These are phyloP conservation scores for Hydrocynus forskahlii DNA, from an alignment of 2,797 vertebrate species.

Conservation along the genomic window DNA sequence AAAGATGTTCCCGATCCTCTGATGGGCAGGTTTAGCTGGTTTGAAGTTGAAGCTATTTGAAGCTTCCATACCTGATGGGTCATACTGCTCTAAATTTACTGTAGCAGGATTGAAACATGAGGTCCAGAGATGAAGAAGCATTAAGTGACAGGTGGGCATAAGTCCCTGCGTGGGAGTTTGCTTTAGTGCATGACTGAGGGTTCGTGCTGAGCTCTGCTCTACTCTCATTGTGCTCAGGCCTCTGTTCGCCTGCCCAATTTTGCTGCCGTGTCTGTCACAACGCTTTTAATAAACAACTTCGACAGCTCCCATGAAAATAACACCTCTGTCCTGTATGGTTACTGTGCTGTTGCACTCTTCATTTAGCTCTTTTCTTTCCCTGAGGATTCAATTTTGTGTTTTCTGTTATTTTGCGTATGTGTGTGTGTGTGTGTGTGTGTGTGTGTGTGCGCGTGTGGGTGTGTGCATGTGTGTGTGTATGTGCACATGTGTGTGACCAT, in stretches of 20 bases:
- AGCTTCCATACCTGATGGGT: background rate
- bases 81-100: background rate
- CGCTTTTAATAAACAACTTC: conserved; percentile 53
- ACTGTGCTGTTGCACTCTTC: conserved; percentile 37
- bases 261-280: conserved; percentile 44
- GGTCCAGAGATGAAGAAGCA: conserved; percentile 35
- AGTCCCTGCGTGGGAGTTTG: conserved; percentile 48
- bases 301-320: conserved; percentile 48
- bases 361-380: conserved; percentile 27
- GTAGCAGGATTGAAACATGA: conserved; percentile 16
- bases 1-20: background rate
- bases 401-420: background rate
- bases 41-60: background rate
- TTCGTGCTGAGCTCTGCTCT: conserved; percentile 26
- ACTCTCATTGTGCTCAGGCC: conserved; percentile 38
- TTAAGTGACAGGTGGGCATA: conserved; percentile 49
- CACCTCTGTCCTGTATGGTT: conserved; percentile 40
- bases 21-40: background rate
- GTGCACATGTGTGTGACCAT: background rate
- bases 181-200: conserved; percentile 35
- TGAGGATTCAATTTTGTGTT: conserved; percentile 45
- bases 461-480: background rate
- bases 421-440: background rate
- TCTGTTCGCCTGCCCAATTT: conserved; percentile 50
- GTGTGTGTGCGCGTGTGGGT: too few species aligned